Percentiles rank a stretch among this genome's conserved stretches.
These are phyloP conservation scores for Callimorpha dominula DNA, from an alignment of 2,888 invertebrate genomes.

Conservation along the genomic window DNA sequence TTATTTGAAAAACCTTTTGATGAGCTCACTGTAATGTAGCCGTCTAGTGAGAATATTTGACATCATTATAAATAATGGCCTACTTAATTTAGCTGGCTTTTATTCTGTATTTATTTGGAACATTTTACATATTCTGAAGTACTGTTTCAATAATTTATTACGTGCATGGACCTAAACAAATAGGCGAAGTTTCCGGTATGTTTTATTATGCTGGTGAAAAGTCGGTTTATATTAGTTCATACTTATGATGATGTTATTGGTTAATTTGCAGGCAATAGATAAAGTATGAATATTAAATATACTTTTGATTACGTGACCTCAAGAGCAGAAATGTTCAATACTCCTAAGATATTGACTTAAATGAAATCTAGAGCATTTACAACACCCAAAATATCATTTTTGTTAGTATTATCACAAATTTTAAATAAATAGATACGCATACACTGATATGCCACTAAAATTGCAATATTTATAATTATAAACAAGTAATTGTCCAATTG, in stretches of 20 bases:
- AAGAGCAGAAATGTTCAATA: no score
- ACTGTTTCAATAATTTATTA: background rate
- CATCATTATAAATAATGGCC: slow-evolving; percentile 25
- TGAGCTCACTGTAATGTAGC: slow-evolving; percentile 28
- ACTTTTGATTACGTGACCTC: background rate
- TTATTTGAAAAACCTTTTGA: slow-evolving; percentile 43
- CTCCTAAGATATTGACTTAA: no score
- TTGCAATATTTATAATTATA: no score
- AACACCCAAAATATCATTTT: no score
- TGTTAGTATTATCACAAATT: no score
- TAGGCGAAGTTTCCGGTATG: background rate
- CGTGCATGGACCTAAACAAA: slow-evolving; percentile 1
- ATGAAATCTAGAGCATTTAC: no score
- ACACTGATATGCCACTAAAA: no score
- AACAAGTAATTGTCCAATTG: no score
- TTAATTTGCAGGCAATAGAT: background rate
- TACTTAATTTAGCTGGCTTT: slow-evolving; percentile 2
- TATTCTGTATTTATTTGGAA: slow-evolving; percentile 1
- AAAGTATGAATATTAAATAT: background rate
- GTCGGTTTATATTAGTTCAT: background rate
- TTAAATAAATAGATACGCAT: no score
- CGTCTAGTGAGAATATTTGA: slow-evolving; percentile 21
- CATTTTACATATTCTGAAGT: background rate
- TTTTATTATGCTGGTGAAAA: slow-evolving; percentile 5
- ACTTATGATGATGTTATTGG: background rate